Evolutionary conservation across 2,888 invertebrate genomes (phyloP), one percentile per base, ranked within the genome.

Genomic region (Conomelus anceps): DNA sequence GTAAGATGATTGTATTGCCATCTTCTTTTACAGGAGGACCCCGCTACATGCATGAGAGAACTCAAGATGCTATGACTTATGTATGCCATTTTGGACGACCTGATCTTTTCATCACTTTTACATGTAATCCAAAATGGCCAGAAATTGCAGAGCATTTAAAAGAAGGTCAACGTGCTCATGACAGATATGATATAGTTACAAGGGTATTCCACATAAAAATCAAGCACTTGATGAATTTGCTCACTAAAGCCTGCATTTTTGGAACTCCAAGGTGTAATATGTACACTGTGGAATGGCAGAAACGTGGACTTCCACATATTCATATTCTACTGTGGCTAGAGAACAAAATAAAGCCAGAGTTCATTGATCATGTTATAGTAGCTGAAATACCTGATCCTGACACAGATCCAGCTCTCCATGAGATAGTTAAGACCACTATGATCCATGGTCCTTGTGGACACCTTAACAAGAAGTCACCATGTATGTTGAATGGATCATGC

Each of bases 41-140:
- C 89, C 90, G 93, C 20, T 92, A 93, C 90, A 93, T 93, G 93
- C 92, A 92, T 89, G 92, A 93, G 91, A 90, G 91, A 84, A 91
- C 92, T 7, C 92, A 93, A 91, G 93, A 93, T 91, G 93, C 92
- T 3, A 92, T 92, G 92, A 91, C 92, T 6, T 93, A 92, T 89
- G 93, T 93, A 4, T 85, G 92, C 22, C 90, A 92, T 84, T 93
- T 91, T 91, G 93, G 93, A 0, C 90, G 91, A 23, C 93, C 93
- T n/a, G 92, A 93, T 90, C n/a, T n/a, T n/a, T n/a, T n/a, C n/a
- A n/a, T n/a, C n/a, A n/a, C n/a, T n/a, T n/a, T n/a, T n/a, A n/a
- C 89, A 87, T 92, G 91, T 88, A 92, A 92, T 90, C 91, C 91
- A 88, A 91, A 90, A 86, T 92, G 92, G 92, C n/a, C n/a, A 22